Base-by-base conservation (phyloP, 2,888 invertebrate species). In the Drymonia ruficornis region DNA sequence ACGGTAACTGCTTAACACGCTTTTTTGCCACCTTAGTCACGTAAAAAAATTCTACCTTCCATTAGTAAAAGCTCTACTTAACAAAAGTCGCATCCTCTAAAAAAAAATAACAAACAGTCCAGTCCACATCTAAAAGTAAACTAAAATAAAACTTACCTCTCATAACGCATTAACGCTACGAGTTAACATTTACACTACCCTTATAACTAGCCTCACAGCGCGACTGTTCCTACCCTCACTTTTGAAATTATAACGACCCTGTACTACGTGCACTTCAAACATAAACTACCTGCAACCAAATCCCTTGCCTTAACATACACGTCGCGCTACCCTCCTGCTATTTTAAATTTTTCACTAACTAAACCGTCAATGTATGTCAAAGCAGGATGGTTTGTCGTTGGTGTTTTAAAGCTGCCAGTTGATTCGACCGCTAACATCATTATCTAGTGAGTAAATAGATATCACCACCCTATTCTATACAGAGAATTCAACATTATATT, bases 231-330 rank as follows among this genome's bases (percentile, higher is more conserved):
- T 19, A 36, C 65, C 66, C 56, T 61, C 63, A 68, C 65, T 75
- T 69, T 63, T 54, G 55, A 72, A 73, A 74, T 74, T 68, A 75
- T 73, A 76, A 74, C 73, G 63, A 74, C 64, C 68, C 52, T 34
- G 34, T 53, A 58, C 58, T 51, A 53, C 6, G 1, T 6, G 13
- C 23, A 29, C 13, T 23, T 29, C 38, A 16, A 38, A 44, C 50
- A 16, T 36, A n/a, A 34, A 34, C n/a, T n/a, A n/a, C n/a, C n/a
- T n/a, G n/a, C 36, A 31, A 11, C 4, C n/a, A 13, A 3, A 36
- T 36, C 36, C 5, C 5, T n/a, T n/a, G 36, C 36, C 5, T 36
- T 13, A n/a, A 11, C 13, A n/a, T 36, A 36, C 36, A 36, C 11
- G 36, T 36, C 36, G n/a, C n/a, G 36, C 5, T n/a, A n/a, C 4